Evolutionary conservation across 2,113 vertebrate genomes (phyloP).

Genomic region (Stictonetta naevosa): DNA sequence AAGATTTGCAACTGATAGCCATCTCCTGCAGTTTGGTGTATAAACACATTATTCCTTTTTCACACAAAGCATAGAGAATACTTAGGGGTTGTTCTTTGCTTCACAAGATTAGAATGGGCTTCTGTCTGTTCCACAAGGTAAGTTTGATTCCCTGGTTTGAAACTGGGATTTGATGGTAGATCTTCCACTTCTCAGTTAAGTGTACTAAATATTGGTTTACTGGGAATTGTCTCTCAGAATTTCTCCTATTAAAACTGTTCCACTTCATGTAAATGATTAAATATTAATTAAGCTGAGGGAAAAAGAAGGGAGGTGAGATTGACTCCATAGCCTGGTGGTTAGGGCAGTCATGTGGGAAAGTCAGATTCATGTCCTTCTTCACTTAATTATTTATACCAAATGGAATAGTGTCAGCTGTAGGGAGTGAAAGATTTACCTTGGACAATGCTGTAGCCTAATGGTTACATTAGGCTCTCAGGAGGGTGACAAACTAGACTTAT

Average conservation of each 20-base stretch:
- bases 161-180: background rate
- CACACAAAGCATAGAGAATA: background rate
- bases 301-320: constrained; percentile 4
- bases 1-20: background rate
- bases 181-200: background rate
- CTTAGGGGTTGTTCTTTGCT: background rate
- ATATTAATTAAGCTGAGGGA: constrained; percentile 43
- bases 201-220: background rate
- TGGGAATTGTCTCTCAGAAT: constrained; percentile 28
- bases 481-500: constrained; percentile 9
- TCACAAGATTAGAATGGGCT: background rate
- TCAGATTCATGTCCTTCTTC: constrained; percentile 22
- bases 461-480: constrained; percentile 11
- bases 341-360: constrained; percentile 47
- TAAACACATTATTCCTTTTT: rapidly evolving
- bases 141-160: background rate
- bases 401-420: constrained; percentile 48
- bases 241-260: constrained; percentile 47
- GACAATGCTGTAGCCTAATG: background rate
- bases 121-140: background rate
- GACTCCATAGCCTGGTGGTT: constrained; percentile 56
- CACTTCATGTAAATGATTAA: constrained; percentile 66
- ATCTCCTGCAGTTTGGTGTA: background rate
- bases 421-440: constrained; percentile 28
- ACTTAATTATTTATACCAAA: constrained; percentile 69